Evolutionary conservation across 2,888 invertebrate genomes (phyloP), one percentile per base, ranked within the genome.

Genomic region (Zygothrica quintamaculata): DNA sequence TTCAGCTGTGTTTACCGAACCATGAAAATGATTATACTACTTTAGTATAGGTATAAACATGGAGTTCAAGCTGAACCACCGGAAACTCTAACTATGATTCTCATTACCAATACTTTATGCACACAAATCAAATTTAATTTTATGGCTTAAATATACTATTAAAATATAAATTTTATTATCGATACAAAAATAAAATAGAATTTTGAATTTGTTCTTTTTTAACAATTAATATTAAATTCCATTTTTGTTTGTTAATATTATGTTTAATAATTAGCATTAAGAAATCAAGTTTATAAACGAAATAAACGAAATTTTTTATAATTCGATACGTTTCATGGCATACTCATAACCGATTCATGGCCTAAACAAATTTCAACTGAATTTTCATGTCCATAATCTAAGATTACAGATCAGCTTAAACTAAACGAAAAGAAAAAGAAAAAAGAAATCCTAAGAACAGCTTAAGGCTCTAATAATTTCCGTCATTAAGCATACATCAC

Each of bases 401-500:
- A 31, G 13, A 22, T 22, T 22, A 22, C 18, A 22, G 18, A 50
- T 61, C 48, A 48, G 31, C 43, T 29, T 16, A 15, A n/a, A 42
- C 58, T 31, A 36, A 37, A 13, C 16, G 12, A 13, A 34, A 11
- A 26, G 25, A 33, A 31, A 31, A n/a, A 7, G 31, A 8, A 31
- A 31, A 31, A 9, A 31, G 9, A 31, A 5, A n/a, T 3, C 31
- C 9, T n/a, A 31, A n/a, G 9, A 31, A n/a, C n/a, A 1, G 31
- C 6, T 44, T 16, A 8, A 55, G 37, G 31, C 22, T 44, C 39
- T 37, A 42, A 33, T 65, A 71, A 71, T 71, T 65, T 76, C 50
- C 76, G 42, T 58, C 77, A 71, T 71, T 71, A 76, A 39, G 72
- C 72, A 71, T 76, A 76, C 65, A 51, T 48, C 71, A 71, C 77